phyloP scores from a whole-genome alignment of 2,113 vertebrate species.

The Copsychus sechellarum region DNA sequence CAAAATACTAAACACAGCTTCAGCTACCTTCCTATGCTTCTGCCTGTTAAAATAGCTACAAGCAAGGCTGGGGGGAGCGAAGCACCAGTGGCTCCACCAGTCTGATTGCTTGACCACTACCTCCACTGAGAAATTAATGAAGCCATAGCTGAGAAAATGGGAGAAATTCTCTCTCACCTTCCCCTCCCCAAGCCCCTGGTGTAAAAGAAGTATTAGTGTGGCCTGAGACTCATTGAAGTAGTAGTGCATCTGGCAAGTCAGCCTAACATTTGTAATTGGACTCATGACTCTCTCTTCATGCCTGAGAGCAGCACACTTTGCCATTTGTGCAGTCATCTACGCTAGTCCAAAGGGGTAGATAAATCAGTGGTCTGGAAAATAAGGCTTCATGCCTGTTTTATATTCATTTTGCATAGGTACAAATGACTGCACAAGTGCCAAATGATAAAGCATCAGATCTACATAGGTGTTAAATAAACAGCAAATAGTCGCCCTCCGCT shows the following conservation, averaged over 20 bases:
- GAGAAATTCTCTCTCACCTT: not conserved
- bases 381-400: not conserved
- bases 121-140: not conserved
- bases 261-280: not conserved
- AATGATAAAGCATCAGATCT: not conserved
- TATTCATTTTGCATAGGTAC: slow-evolving; percentile 1
- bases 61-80: not conserved
- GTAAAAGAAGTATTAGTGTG: not conserved
- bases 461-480: slow-evolving; percentile 18
- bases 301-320: not conserved
- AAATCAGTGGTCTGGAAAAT: slow-evolving; percentile 7
- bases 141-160: not conserved
- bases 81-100: not conserved
- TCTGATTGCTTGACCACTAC: not conserved
- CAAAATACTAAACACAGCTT: not conserved
- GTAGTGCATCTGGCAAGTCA: not conserved
- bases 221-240: not conserved
- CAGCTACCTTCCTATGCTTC: not conserved
- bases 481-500: not conserved
- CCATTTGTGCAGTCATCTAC: not conserved
- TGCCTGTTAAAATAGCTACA: not conserved
- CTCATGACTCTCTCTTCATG: not conserved
- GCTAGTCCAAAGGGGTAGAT: not conserved
- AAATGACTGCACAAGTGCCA: not conserved
- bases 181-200: not conserved